Conservation (phyloP, 2,797 vertebrate genomes). For the Syndactyla subalaris region DNA sequence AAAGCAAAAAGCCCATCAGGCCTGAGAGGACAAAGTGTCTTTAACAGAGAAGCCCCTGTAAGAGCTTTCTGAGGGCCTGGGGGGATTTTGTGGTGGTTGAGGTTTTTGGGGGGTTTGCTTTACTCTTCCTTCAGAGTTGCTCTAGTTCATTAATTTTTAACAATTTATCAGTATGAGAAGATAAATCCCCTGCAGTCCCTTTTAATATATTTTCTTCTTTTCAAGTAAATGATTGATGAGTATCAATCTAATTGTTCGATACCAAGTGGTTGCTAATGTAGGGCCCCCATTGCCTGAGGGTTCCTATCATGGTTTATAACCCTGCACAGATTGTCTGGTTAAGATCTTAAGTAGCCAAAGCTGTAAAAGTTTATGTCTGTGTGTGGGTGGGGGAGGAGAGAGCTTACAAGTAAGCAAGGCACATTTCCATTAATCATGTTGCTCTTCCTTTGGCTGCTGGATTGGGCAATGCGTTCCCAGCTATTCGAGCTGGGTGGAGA, state of each 20-base stretch:
- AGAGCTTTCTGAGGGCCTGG: slow-evolving; percentile 7
- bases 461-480: not conserved
- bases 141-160: slow-evolving; percentile 78
- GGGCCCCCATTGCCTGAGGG: slow-evolving; percentile 61
- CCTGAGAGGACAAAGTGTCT: not conserved
- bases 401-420: not conserved
- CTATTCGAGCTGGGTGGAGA: not conserved
- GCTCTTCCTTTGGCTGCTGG: not conserved
- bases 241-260: slow-evolving; percentile 66
- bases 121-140: slow-evolving; percentile 44
- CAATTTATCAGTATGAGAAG: slow-evolving; percentile 74
- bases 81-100: slow-evolving; percentile 15
- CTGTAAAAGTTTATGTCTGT: slow-evolving; percentile 51
- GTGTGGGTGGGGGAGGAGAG: not conserved
- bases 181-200: slow-evolving; percentile 74
- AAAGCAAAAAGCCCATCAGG: not conserved
- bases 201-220: slow-evolving; percentile 77
- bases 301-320: slow-evolving; percentile 64
- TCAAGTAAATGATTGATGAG: slow-evolving; percentile 80
- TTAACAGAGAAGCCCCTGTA: not conserved
- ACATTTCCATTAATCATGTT: slow-evolving; percentile 44
- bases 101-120: slow-evolving; percentile 1
- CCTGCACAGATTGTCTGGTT: slow-evolving; percentile 18
- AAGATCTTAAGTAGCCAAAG: slow-evolving; percentile 63
- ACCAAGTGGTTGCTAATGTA: slow-evolving; percentile 70